Percentiles rank a stretch among this genome's conserved stretches.
Evolutionary conservation across 2,797 vertebrate genomes (phyloP).

Genomic region (Ataeniobius toweri): DNA sequence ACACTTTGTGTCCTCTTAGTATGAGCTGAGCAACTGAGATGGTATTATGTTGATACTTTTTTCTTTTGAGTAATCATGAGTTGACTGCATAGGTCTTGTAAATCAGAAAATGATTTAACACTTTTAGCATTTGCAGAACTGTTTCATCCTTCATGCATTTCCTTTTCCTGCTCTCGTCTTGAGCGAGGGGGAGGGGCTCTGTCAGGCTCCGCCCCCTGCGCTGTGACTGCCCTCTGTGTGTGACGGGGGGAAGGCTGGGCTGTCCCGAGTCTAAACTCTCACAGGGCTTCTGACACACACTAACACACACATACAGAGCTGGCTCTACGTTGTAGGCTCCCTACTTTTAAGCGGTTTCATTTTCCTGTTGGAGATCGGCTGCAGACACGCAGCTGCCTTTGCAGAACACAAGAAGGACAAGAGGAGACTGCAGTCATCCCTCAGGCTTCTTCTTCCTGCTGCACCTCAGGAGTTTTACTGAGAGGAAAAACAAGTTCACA

Average conservation of each 20-base stretch:
- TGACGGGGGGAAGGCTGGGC: conserved; percentile 77
- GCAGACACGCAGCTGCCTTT: conserved; percentile 62
- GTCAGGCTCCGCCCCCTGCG: conserved; percentile 62
- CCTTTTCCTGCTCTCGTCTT: conserved; percentile 6
- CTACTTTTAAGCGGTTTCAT: conserved; percentile 73
- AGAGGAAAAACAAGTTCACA: conserved; percentile 60
- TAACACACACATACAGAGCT: conserved; percentile 37
- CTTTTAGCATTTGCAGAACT: background rate
- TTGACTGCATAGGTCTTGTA: background rate
- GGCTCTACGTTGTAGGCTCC: conserved; percentile 59
- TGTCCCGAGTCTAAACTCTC: conserved; percentile 75
- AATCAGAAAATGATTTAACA: background rate
- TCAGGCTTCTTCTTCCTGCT: conserved; percentile 27
- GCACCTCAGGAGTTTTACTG: conserved; percentile 38
- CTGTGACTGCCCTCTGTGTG: conserved; percentile 70
- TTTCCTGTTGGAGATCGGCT: conserved; percentile 71
- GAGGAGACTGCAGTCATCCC: conserved; percentile 48
- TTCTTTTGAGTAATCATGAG: background rate
- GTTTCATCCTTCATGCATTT: background rate
- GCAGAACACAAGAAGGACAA: conserved; percentile 41
- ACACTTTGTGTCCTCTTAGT: too few species aligned
- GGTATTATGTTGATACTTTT: background rate
- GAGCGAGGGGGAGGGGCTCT: conserved; percentile 63
- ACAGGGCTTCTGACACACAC: conserved; percentile 45
- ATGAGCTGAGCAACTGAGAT: too few species aligned